Conservation (phyloP, 2,113 vertebrate genomes). For the Pyxicephalus adspersus region DNA sequence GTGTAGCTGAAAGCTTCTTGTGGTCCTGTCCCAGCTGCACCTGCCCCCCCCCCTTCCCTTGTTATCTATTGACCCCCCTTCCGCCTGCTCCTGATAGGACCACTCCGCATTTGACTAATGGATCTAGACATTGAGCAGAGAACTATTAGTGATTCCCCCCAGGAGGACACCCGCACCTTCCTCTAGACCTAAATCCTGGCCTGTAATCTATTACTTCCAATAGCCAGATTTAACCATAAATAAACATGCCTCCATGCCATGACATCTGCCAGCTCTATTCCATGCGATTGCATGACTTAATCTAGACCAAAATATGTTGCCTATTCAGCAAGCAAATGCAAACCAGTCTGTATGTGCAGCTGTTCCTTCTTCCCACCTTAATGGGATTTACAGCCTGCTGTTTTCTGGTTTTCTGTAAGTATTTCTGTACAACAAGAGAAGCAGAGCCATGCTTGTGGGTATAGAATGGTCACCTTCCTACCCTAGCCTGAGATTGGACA, state of each 20-base stretch:
- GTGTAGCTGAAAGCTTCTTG: conserved; percentile 21
- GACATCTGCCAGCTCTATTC: background rate
- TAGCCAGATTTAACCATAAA: background rate
- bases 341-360: too few relatives aligned
- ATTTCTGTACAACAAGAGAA: too few relatives aligned
- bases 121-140: conserved; percentile 15
- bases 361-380: background rate
- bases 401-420: too few relatives aligned
- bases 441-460: too few relatives aligned
- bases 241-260: background rate
- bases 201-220: background rate
- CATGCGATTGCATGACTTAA: too few relatives aligned
- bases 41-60: conserved; percentile 33
- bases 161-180: conserved; percentile 4
- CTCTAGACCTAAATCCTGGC: too few relatives aligned
- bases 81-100: conserved; percentile 7
- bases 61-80: background rate
- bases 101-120: conserved; percentile 42
- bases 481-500: too few relatives aligned
- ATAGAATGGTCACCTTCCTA: too few relatives aligned
- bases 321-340: too few relatives aligned
- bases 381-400: background rate
- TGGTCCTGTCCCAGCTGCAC: conserved; percentile 20
- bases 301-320: too few relatives aligned
- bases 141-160: conserved; percentile 29